These are phyloP conservation scores for Brachyopa scutellaris DNA, from an alignment of 2,888 invertebrate genomes.

Conservation along the genomic window DNA sequence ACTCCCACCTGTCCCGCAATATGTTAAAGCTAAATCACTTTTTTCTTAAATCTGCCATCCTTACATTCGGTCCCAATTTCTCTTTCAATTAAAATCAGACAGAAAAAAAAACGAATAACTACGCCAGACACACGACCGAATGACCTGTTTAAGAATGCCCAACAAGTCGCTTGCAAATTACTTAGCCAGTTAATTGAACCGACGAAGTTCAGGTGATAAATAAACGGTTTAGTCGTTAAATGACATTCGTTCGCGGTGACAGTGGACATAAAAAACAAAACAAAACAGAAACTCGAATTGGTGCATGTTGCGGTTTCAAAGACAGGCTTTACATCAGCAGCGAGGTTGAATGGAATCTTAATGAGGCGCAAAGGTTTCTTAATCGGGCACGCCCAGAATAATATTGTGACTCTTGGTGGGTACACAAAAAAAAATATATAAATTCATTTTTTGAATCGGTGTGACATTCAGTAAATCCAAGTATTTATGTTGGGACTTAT, in stretches of 20 bases:
- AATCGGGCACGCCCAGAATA: constrained; percentile 60
- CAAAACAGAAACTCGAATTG: constrained; percentile 9
- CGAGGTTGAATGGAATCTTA: constrained; percentile 63
- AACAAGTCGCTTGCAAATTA: constrained; percentile 46
- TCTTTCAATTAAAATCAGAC: constrained; percentile 41
- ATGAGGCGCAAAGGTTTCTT: constrained; percentile 58
- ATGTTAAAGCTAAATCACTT: constrained; percentile 14
- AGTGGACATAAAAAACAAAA: constrained; percentile 22
- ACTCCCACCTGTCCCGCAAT: constrained; percentile 33
- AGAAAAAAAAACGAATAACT: constrained; percentile 12
- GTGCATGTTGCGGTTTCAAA: constrained; percentile 1
- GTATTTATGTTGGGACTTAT: constrained; percentile 6
- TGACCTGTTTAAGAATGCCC: constrained; percentile 53
- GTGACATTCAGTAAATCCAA: constrained; percentile 20
- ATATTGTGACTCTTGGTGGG: no score
- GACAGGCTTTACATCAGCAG: constrained; percentile 12
- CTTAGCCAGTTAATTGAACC: constrained; percentile 60
- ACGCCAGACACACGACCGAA: constrained; percentile 32
- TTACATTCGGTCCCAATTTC: constrained; percentile 39
- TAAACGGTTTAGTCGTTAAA: constrained; percentile 43
- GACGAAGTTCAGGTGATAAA: constrained; percentile 56
- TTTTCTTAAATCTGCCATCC: constrained; percentile 16
- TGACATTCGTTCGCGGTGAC: constrained; percentile 38
- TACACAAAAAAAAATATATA: no score
- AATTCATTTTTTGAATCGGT: no score